These are phyloP conservation scores for Drosophila novamexicana DNA, from an alignment of 1,140 invertebrate species.

Conservation along the genomic window DNA sequence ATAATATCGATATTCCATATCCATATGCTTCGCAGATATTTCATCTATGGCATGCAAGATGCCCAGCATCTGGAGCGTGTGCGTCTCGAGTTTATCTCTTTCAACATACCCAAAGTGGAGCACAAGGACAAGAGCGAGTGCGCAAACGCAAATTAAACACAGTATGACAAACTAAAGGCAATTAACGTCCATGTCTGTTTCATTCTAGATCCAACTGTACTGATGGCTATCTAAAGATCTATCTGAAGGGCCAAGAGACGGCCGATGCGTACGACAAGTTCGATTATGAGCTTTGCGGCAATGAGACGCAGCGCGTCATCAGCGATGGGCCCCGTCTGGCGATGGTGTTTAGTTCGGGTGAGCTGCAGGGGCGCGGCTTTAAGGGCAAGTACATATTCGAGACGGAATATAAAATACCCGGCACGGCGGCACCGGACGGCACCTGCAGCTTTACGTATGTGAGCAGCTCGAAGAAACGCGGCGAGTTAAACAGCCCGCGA, in stretches of 20 bases:
- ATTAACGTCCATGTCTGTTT: not conserved
- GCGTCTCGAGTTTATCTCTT: slow-evolving; percentile 92
- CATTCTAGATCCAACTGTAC: slow-evolving; percentile 88
- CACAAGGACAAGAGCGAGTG: slow-evolving; percentile 85
- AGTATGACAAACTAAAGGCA: not conserved
- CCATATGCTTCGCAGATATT: slow-evolving; percentile 88
- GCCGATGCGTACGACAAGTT: slow-evolving; percentile 96
- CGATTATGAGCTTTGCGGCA: slow-evolving; percentile 96
- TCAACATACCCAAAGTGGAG: slow-evolving; percentile 94
- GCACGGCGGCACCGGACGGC: slow-evolving; percentile 95
- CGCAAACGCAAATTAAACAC: slow-evolving; percentile 15
- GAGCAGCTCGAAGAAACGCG: slow-evolving; percentile 92
- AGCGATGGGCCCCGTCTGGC: slow-evolving; percentile 96
- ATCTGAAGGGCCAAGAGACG: slow-evolving; percentile 96
- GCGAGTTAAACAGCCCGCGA: slow-evolving; percentile 97
- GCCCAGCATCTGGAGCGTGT: slow-evolving; percentile 97
- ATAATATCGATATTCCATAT: not conserved
- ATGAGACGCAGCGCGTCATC: slow-evolving; percentile 88
- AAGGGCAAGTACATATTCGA: slow-evolving; percentile 88
- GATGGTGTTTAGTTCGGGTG: slow-evolving; percentile 96
- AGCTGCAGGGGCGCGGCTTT: slow-evolving; percentile 94
- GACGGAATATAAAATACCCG: slow-evolving; percentile 96
- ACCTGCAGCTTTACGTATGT: slow-evolving; percentile 96
- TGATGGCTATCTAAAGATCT: slow-evolving; percentile 96
- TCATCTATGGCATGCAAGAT: slow-evolving; percentile 98